Evolutionary conservation across 2,113 vertebrate species (phyloP).

Genomic region (Amphilophus citrinellus): DNA sequence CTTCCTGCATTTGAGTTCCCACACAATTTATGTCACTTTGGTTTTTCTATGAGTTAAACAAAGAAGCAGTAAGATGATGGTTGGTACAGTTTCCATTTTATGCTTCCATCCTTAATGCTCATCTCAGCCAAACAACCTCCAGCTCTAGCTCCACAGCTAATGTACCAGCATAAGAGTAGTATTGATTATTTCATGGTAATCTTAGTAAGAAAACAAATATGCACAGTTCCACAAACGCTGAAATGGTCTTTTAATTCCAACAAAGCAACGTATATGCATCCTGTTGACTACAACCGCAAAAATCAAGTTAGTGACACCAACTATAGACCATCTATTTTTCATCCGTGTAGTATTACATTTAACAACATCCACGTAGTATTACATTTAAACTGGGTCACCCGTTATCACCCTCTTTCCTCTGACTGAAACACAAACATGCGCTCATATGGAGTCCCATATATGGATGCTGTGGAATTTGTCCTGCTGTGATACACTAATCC

Average conservation of each 20-base stretch:
- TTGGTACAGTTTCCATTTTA: not conserved
- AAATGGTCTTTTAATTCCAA: not conserved
- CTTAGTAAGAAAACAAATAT: not conserved
- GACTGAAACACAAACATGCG: constrained; percentile 3
- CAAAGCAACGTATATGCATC: not conserved
- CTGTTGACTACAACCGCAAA: not conserved
- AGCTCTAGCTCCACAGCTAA: not conserved
- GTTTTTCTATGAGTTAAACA: not conserved
- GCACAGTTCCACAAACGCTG: not conserved
- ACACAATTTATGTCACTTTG: not conserved
- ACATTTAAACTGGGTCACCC: constrained; percentile 2
- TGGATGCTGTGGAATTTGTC: constrained; percentile 59
- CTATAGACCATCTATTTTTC: not conserved
- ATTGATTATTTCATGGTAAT: not conserved
- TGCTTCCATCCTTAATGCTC: not conserved
- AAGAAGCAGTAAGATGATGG: not conserved
- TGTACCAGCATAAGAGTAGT: not conserved
- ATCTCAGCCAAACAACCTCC: not conserved
- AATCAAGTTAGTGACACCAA: not conserved
- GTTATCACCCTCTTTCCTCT: not conserved
- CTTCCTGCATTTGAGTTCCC: not conserved
- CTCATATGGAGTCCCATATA: constrained; percentile 4
- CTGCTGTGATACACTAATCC: constrained; percentile 66
- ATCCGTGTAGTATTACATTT: not conserved
- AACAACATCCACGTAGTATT: not conserved